Evolutionary conservation across 1,140 invertebrate species (phyloP).

Genomic region (Ctenoplectra terminalis): DNA sequence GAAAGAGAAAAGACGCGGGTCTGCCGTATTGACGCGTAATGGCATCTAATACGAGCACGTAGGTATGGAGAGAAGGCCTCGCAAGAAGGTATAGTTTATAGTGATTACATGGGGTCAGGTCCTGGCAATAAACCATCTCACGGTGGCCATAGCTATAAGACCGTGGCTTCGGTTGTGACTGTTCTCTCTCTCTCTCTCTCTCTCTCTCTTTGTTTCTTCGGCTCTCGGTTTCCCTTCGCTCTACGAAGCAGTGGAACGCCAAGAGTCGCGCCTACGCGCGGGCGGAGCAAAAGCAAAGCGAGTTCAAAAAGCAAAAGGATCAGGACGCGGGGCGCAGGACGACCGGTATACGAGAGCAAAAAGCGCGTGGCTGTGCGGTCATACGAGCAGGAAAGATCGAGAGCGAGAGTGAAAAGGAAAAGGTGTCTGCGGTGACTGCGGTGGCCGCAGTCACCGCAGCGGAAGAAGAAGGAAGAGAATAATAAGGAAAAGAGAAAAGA

Average conservation of each 20-base stretch:
- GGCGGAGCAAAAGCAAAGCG: conserved; percentile 78
- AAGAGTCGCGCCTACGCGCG: conserved; percentile 78
- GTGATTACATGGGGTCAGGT: conserved; percentile 83
- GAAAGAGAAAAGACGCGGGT: conserved; percentile 55
- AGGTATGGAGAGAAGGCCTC: conserved; percentile 50
- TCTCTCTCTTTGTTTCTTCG: no score
- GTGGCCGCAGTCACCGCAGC: conserved; percentile 20
- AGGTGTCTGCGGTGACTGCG: conserved; percentile 32
- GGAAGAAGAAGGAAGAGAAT: conserved; percentile 43
- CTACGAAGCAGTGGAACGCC: conserved; percentile 27
- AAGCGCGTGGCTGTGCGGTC: conserved; percentile 63
- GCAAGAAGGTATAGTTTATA: conserved; percentile 82
- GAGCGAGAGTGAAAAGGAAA: conserved; percentile 40
- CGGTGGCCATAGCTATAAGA: conserved; percentile 78
- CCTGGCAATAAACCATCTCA: conserved; percentile 81
- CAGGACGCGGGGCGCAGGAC: conserved; percentile 52
- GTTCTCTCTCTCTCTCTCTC: conserved; percentile 46
- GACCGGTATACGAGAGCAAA: conserved; percentile 71
- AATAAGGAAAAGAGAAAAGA: conserved; percentile 36
- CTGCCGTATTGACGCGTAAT: conserved; percentile 73
- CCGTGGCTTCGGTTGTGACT: conserved; percentile 61
- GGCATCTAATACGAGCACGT: conserved; percentile 80
- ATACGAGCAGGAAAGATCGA: conserved; percentile 47
- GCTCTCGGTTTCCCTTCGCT: conserved; percentile 30
- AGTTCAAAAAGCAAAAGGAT: conserved; percentile 80